These are phyloP conservation scores for Acromyrmex charruanus DNA, from an alignment of 1,140 invertebrate genomes.

Conservation along the genomic window DNA sequence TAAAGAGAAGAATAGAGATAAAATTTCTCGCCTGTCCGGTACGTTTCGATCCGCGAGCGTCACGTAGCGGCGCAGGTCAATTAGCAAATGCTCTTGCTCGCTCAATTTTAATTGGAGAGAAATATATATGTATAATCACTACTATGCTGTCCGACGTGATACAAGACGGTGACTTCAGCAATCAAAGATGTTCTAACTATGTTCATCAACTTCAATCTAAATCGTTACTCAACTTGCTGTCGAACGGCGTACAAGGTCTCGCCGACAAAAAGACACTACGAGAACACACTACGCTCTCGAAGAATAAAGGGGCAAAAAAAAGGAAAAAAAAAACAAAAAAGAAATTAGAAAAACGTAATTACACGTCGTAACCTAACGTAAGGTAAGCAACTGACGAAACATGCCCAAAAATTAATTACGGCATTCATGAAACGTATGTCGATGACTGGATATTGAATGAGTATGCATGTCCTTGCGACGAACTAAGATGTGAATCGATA, in stretches of 20 bases:
- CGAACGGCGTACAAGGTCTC: slow-evolving; percentile 53
- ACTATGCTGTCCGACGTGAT: slow-evolving; percentile 36
- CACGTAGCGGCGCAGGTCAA: slow-evolving; percentile 30
- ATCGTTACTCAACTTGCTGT: slow-evolving; percentile 65
- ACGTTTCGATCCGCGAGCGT: slow-evolving; percentile 31
- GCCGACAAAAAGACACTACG: slow-evolving; percentile 74
- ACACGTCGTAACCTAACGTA: slow-evolving; percentile 73
- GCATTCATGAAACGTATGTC: slow-evolving; percentile 80
- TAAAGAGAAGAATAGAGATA: not conserved
- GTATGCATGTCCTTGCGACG: slow-evolving; percentile 54
- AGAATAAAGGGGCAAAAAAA: slow-evolving; percentile 26
- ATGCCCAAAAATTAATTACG: slow-evolving; percentile 85
- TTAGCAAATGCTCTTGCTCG: slow-evolving; percentile 44
- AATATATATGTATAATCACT: slow-evolving; percentile 48
- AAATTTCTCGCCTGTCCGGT: slow-evolving; percentile 10
- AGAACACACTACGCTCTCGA: slow-evolving; percentile 76
- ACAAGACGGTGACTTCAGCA: slow-evolving; percentile 56
- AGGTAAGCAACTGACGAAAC: slow-evolving; percentile 84
- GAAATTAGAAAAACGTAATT: slow-evolving; percentile 44
- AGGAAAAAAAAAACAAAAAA: not conserved
- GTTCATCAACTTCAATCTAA: slow-evolving; percentile 65
- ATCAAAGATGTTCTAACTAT: slow-evolving; percentile 68
- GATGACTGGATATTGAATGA: slow-evolving; percentile 66
- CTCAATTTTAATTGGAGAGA: slow-evolving; percentile 38
- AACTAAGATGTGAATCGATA: slow-evolving; percentile 57